Percentiles rank a stretch among this genome's conserved stretches.
phyloP scores from a whole-genome alignment of 1,140 invertebrate species.

The Lasioglossum albipes region DNA sequence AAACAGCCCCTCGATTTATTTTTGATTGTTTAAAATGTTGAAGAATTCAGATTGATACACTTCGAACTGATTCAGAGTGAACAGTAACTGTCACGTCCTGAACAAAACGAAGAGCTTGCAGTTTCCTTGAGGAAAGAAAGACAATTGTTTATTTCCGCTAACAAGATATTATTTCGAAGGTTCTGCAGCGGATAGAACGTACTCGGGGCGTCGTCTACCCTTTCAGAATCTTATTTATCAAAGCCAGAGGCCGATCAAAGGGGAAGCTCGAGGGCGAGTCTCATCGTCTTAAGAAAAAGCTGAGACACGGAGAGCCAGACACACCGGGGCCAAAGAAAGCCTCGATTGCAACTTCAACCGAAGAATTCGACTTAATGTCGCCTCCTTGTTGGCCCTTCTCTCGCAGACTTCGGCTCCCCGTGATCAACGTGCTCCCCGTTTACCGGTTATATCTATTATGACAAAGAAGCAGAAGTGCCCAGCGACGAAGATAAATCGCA shows the following conservation, averaged over 20 bases:
- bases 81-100: no score
- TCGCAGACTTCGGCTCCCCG: not conserved
- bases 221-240: constrained; percentile 6
- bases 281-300: not conserved
- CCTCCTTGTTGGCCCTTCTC: no score
- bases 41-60: no score
- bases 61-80: no score
- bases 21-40: no score
- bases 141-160: no score
- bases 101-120: no score
- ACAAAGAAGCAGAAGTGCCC: constrained; percentile 32
- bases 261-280: not conserved
- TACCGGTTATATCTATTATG: constrained; percentile 36
- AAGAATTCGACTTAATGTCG: constrained; percentile 6
- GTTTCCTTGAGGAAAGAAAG: no score
- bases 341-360: not conserved
- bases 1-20: no score
- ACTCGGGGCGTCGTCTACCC: not conserved
- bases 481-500: constrained; percentile 61
- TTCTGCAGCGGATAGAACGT: not conserved
- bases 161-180: not conserved
- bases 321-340: not conserved
- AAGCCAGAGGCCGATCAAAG: not conserved
- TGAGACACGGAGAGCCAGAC: not conserved
- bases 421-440: constrained; percentile 28